Percentiles rank a stretch among this genome's conserved stretches.
Evolutionary conservation across 2,888 invertebrate species (phyloP).

Genomic region (Halictus quadricinctus): DNA sequence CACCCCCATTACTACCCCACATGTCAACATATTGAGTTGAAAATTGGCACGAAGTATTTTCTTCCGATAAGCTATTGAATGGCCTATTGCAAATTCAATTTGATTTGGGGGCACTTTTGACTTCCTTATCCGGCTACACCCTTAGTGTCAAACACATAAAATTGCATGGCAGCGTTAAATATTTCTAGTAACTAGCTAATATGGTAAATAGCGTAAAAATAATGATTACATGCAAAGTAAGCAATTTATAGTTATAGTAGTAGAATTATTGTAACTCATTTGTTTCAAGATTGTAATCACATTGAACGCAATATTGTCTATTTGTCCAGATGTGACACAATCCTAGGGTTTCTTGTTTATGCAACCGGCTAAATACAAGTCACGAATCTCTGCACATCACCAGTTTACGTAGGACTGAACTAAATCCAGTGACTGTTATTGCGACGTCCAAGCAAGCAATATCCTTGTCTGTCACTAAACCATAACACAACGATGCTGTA

Average conservation of each 20-base stretch:
- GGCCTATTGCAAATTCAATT: too few relatives aligned
- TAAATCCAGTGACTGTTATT: constrained; percentile 30
- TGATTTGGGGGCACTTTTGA: too few relatives aligned
- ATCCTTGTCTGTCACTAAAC: constrained; percentile 18
- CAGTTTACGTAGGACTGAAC: constrained; percentile 17
- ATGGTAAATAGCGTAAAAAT: too few relatives aligned
- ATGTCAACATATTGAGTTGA: too few relatives aligned
- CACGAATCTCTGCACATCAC: constrained; percentile 14
- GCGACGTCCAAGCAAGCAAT: neutral
- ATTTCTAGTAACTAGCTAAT: too few relatives aligned
- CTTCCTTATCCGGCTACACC: too few relatives aligned
- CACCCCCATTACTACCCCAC: too few relatives aligned
- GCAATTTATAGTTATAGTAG: neutral
- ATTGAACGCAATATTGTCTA: neutral
- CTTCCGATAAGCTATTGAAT: too few relatives aligned
- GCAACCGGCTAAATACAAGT: constrained; percentile 17
- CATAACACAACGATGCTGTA: constrained; percentile 24
- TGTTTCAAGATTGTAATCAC: neutral
- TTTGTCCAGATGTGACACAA: neutral
- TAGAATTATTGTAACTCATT: neutral
- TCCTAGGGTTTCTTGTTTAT: constrained; percentile 1
- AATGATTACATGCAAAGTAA: too few relatives aligned
- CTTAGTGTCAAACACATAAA: too few relatives aligned
- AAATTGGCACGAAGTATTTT: too few relatives aligned
- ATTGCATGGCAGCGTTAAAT: too few relatives aligned